phyloP scores from a whole-genome alignment of 2,113 vertebrate species.

The Paedocypris sp. region DNA sequence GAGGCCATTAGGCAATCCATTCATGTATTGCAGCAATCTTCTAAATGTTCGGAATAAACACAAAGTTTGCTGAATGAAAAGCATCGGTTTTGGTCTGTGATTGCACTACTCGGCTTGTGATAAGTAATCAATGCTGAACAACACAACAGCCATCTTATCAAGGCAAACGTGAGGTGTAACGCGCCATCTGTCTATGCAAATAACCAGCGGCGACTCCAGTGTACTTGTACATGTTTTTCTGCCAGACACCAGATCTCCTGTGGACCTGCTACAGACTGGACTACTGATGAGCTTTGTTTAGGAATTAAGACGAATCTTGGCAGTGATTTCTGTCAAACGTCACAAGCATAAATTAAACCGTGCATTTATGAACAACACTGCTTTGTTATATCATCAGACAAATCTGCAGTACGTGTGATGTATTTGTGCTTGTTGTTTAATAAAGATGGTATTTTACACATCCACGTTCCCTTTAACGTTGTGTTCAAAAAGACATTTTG shows the following conservation, averaged over 20 bases:
- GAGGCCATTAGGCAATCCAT: neutral
- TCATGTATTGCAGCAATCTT: neutral
- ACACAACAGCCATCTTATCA: neutral
- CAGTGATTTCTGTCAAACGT: neutral
- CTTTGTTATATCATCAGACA: too few species aligned
- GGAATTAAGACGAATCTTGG: neutral
- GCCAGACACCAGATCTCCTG: neutral
- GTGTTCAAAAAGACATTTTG: too few species aligned
- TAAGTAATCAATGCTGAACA: conserved; percentile 5
- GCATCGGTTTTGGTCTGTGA: neutral
- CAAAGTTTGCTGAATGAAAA: neutral
- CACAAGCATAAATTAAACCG: conserved; percentile 4
- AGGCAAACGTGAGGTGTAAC: neutral
- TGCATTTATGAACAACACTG: neutral
- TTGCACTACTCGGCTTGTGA: neutral
- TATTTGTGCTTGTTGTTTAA: too few species aligned
- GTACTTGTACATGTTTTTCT: neutral
- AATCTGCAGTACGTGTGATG: too few species aligned
- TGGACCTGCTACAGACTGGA: neutral
- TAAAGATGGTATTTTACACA: too few species aligned
- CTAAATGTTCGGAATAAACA: neutral
- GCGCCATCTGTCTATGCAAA: neutral
- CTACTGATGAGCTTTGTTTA: conserved; percentile 9
- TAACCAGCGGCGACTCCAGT: neutral
- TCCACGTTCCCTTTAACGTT: too few species aligned